Percentiles rank a stretch among this genome's conserved stretches.
phyloP scores from a whole-genome alignment of 2,113 vertebrate species.

The Astur gentilis region DNA sequence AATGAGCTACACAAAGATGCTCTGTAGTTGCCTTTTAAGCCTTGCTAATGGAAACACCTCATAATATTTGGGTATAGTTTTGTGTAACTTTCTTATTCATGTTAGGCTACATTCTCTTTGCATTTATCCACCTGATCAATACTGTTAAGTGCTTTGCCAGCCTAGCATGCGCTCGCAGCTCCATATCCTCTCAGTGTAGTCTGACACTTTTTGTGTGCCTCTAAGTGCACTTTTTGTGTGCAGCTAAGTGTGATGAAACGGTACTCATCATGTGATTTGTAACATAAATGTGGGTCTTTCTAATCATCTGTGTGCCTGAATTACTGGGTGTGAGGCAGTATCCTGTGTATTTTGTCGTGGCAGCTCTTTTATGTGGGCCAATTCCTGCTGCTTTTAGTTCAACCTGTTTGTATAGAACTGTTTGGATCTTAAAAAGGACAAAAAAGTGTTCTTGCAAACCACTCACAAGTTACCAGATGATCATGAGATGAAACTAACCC shows the following conservation, averaged over 20 bases:
- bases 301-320: neutral
- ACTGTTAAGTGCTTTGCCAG: neutral
- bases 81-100: neutral
- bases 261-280: neutral
- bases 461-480: neutral
- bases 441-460: neutral
- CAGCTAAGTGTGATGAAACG: neutral
- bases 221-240: neutral
- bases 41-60: neutral
- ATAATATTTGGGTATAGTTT: neutral
- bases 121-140: neutral
- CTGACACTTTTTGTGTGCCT: neutral
- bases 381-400: neutral
- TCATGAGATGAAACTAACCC: neutral
- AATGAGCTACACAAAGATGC: neutral
- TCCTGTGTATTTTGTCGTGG: neutral
- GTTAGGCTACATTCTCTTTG: neutral
- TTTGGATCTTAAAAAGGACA: neutral
- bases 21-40: neutral
- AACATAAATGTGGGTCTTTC: neutral
- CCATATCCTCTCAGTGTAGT: neutral
- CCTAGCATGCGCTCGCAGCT: neutral
- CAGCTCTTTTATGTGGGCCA: neutral
- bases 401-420: neutral
- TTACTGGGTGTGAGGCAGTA: neutral